Percentiles rank a stretch among this genome's conserved stretches.
Conservation (phyloP, 1,140 invertebrate genomes). For the Tenebrio molitor region DNA sequence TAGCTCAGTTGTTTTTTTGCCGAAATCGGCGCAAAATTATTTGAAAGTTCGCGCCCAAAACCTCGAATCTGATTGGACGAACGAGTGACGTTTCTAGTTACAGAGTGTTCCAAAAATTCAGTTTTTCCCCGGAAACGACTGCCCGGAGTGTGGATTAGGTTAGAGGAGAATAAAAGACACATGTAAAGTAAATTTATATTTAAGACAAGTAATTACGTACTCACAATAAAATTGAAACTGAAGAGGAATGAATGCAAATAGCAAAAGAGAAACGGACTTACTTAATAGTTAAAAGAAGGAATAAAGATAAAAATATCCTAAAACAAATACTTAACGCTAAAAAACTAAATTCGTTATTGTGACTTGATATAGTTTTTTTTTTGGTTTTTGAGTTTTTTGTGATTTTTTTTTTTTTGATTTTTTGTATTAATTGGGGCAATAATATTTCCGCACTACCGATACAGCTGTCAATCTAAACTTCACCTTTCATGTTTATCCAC, state of each 20-base stretch:
- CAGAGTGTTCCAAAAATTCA: too few relatives aligned
- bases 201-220: constrained; percentile 52
- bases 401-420: constrained; percentile 26
- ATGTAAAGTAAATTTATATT: constrained; percentile 14
- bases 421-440: constrained; percentile 29
- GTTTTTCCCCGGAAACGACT: too few relatives aligned
- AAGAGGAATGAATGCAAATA: constrained; percentile 48
- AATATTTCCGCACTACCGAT: constrained; percentile 42
- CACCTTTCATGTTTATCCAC: constrained; percentile 42
- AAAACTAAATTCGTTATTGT: constrained; percentile 4
- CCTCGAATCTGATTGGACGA: neutral
- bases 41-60: neutral
- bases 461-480: constrained; percentile 10
- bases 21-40: too few relatives aligned
- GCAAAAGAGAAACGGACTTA: too few relatives aligned
- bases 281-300: too few relatives aligned
- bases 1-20: constrained; percentile 6
- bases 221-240: constrained; percentile 51
- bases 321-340: constrained; percentile 1
- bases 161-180: neutral
- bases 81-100: too few relatives aligned
- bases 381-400: constrained; percentile 17
- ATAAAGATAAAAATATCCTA: too few relatives aligned
- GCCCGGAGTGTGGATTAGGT: neutral
- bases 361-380: constrained; percentile 1